Percentiles rank a stretch among this genome's conserved stretches.
Evolutionary conservation across 2,113 vertebrate species (phyloP).

Genomic region (Erythrolamprus reginae): DNA sequence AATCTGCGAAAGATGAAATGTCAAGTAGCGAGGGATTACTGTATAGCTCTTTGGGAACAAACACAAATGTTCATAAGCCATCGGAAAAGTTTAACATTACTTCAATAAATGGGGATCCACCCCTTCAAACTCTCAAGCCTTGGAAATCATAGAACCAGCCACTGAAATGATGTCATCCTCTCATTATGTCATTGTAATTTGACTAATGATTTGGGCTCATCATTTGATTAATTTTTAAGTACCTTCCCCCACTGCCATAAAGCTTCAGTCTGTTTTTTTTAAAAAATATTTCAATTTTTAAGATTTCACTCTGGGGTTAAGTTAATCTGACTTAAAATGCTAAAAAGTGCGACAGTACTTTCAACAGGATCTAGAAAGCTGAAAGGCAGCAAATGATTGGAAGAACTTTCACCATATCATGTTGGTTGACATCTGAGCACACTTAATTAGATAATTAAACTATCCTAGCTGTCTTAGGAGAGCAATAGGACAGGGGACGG

Average conservation of each 20-base stretch:
- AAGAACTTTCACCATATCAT: not conserved
- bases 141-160: not conserved
- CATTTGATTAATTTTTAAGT: not conserved
- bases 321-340: fast-evolving
- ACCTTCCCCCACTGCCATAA: not conserved
- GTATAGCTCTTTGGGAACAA: not conserved
- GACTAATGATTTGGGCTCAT: not conserved
- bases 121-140: not conserved
- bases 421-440: not conserved
- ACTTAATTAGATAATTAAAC: not conserved
- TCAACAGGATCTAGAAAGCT: not conserved
- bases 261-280: not conserved
- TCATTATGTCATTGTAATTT: not conserved
- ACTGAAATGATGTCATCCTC: not conserved
- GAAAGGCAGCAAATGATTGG: not conserved
- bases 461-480: not conserved
- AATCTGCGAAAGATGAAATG: no score
- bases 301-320: not conserved
- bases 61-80: not conserved
- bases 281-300: not conserved
- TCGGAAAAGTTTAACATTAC: not conserved
- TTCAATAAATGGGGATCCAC: not conserved
- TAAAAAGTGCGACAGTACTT: not conserved
- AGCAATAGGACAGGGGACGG: no score
- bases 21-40: no score